These are phyloP conservation scores for Lacerta viridis DNA, from an alignment of 2,797 vertebrate genomes.

Conservation along the genomic window DNA sequence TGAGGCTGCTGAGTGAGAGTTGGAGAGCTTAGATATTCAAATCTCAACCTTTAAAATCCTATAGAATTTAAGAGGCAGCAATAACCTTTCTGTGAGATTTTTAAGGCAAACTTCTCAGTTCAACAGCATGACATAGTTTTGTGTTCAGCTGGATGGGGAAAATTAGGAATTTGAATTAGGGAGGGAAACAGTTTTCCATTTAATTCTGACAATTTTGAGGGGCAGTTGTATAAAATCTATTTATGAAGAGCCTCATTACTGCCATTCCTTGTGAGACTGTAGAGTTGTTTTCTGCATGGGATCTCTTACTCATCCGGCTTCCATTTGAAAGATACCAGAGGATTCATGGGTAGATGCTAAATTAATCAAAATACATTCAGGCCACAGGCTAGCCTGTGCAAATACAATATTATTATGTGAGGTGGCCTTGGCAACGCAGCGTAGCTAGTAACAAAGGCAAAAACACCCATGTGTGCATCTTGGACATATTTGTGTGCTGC, in stretches of 20 bases:
- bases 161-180: conserved; percentile 37
- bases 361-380: conserved; percentile 17
- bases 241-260: conserved; percentile 20
- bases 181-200: conserved; percentile 19
- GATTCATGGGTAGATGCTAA: conserved; percentile 14
- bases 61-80: conserved; percentile 47
- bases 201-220: conserved; percentile 24
- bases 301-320: background rate
- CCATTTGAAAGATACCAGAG: background rate
- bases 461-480: background rate
- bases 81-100: conserved; percentile 34
- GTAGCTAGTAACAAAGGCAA: background rate
- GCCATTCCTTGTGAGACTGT: background rate
- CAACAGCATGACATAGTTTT: background rate
- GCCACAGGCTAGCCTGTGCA: background rate
- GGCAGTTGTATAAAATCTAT: conserved; percentile 19
- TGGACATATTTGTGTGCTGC: background rate
- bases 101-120: conserved; percentile 25
- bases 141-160: conserved; percentile 43
- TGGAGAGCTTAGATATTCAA: conserved; percentile 43
- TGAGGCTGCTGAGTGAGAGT: conserved; percentile 40
- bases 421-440: background rate
- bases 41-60: conserved; percentile 53
- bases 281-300: conserved; percentile 12
- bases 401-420: background rate